phyloP scores from a whole-genome alignment of 2,888 invertebrate genomes.

The Chloromyia formosa region DNA sequence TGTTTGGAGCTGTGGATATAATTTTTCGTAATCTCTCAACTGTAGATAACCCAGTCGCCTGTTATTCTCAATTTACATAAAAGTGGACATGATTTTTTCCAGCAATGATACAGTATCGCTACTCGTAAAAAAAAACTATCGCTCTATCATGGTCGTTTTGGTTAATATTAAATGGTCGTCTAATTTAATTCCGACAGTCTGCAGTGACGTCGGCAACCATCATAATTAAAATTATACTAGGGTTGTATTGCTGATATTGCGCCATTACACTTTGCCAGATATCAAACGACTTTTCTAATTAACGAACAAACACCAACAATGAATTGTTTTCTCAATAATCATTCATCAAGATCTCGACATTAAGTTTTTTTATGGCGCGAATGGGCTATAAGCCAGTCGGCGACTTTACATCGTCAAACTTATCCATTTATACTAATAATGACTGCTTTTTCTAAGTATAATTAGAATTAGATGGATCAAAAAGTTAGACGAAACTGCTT shows the following conservation, averaged over 20 bases:
- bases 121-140: too few species aligned
- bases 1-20: too few species aligned
- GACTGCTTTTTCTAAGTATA: too few species aligned
- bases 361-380: background rate
- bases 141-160: too few species aligned
- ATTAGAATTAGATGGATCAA: background rate
- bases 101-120: too few species aligned
- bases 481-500: background rate
- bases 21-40: too few species aligned
- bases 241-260: background rate
- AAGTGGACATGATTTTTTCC: too few species aligned
- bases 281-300: constrained; percentile 10
- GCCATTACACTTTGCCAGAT: background rate
- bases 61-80: too few species aligned
- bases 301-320: background rate
- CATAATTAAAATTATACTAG: background rate
- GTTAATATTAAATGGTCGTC: background rate
- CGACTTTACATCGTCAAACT: too few species aligned
- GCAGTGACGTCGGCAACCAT: background rate
- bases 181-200: constrained; percentile 1
- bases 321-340: constrained; percentile 3
- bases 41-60: too few species aligned
- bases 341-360: background rate
- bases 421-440: too few species aligned
- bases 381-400: background rate